phyloP scores from a whole-genome alignment of 2,113 vertebrate species.

The Salvelinus fontinalis region DNA sequence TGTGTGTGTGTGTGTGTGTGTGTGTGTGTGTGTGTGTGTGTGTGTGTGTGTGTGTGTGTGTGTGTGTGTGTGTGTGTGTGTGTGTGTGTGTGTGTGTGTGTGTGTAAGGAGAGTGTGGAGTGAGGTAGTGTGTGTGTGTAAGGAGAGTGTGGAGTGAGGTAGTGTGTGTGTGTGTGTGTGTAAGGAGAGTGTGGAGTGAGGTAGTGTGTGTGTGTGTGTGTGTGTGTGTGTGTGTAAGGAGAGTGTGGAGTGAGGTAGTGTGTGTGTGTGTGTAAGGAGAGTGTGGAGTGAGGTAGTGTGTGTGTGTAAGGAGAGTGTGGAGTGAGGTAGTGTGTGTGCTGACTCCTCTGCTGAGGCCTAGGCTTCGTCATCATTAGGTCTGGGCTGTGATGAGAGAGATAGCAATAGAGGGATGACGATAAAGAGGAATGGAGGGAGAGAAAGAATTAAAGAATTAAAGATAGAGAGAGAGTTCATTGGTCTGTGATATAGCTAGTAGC shows the following conservation, averaged over 20 bases:
- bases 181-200: too few relatives aligned
- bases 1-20: too few relatives aligned
- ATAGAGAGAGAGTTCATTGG: constrained; percentile 41
- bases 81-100: too few relatives aligned
- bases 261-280: too few relatives aligned
- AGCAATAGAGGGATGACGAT: constrained; percentile 26
- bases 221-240: too few relatives aligned
- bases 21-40: not conserved
- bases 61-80: too few relatives aligned
- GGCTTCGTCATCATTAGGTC: constrained; percentile 73
- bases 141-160: too few relatives aligned
- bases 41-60: not conserved
- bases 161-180: too few relatives aligned
- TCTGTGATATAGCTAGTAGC: constrained; percentile 27
- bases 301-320: not conserved
- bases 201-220: not conserved
- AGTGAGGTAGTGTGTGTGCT: constrained; percentile 37
- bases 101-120: too few relatives aligned
- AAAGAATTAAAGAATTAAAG: constrained; percentile 29
- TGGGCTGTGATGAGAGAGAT: constrained; percentile 54
- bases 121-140: not conserved
- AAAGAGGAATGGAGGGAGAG: constrained; percentile 36
- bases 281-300: constrained; percentile 22
- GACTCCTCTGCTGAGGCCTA: constrained; percentile 64
- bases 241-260: too few relatives aligned